A percentile compares a stretch with the other conserved stretches of the same genome.
These are phyloP conservation scores for Serrognathus titanus DNA, from an alignment of 2,888 invertebrate species.

Conservation along the genomic window DNA sequence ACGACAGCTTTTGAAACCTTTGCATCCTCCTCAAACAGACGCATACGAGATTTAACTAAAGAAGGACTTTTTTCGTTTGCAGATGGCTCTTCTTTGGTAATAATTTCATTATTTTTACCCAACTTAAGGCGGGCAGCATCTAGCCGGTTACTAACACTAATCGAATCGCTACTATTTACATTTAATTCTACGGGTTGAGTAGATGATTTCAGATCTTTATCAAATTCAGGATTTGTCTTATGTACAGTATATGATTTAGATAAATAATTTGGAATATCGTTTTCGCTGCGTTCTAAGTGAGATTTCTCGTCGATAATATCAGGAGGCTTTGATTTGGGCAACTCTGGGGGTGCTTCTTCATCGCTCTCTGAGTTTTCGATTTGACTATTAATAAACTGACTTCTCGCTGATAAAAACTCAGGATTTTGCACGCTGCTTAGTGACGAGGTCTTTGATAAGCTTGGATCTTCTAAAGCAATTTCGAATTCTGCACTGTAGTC, in stretches of 20 bases:
- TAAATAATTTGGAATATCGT: slow-evolving; percentile 17
- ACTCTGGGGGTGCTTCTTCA: slow-evolving; percentile 37
- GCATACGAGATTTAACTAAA: slow-evolving; percentile 46
- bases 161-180: slow-evolving; percentile 28
- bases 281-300: slow-evolving; percentile 19
- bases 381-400: slow-evolving; percentile 48
- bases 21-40: slow-evolving; percentile 41
- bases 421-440: slow-evolving; percentile 31
- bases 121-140: slow-evolving; percentile 29
- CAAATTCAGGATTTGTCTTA: slow-evolving; percentile 25
- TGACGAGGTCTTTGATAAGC: slow-evolving; percentile 27
- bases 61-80: slow-evolving; percentile 30
- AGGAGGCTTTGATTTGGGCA: slow-evolving; percentile 35
- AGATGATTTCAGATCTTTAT: slow-evolving; percentile 36
- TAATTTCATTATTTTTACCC: slow-evolving; percentile 31
- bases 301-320: slow-evolving; percentile 10
- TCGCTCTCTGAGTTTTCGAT: slow-evolving; percentile 33
- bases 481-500: slow-evolving; percentile 45
- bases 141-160: slow-evolving; percentile 32
- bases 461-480: slow-evolving; percentile 37
- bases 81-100: slow-evolving; percentile 46
- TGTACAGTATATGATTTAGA: slow-evolving; percentile 19
- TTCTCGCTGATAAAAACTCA: slow-evolving; percentile 41
- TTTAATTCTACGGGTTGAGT: slow-evolving; percentile 16
- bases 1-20: neutral